Percentiles rank a stretch among this genome's conserved stretches.
Conservation (phyloP, 2,113 vertebrate genomes). For the Callipepla californica region DNA sequence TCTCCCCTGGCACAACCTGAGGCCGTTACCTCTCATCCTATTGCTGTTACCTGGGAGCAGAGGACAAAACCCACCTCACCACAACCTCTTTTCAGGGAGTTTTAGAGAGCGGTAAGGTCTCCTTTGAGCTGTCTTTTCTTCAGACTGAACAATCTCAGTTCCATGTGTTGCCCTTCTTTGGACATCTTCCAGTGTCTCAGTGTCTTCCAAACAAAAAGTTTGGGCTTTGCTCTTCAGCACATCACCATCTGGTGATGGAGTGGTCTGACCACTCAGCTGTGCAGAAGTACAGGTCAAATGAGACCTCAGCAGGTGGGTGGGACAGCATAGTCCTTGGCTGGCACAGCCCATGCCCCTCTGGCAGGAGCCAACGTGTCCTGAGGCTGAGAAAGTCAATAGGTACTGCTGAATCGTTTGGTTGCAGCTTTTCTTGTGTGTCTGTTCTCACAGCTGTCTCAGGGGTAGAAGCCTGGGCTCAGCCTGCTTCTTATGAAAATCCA, state of each 20-base stretch:
- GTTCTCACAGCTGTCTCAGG: neutral
- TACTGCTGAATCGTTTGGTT: neutral
- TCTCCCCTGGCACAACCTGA: too few relatives aligned
- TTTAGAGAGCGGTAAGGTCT: too few relatives aligned
- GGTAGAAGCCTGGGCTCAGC: neutral
- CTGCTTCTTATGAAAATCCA: neutral
- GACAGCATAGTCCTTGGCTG: fast-evolving
- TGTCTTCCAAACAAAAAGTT: neutral
- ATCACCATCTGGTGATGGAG: neutral
- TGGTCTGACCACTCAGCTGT: fast-evolving
- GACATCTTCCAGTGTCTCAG: too few relatives aligned
- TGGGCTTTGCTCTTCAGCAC: fast-evolving
- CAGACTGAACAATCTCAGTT: too few relatives aligned
- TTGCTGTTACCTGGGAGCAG: too few relatives aligned
- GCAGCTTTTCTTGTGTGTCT: neutral
- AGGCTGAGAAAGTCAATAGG: neutral
- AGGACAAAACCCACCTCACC: too few relatives aligned
- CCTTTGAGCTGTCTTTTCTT: too few relatives aligned
- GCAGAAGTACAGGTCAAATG: neutral
- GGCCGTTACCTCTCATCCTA: too few relatives aligned
- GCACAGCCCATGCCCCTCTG: fast-evolving
- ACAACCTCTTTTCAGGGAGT: too few relatives aligned
- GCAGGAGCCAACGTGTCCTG: neutral
- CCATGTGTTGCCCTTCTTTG: too few relatives aligned
- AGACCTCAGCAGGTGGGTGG: fast-evolving